A percentile compares a stretch with the other conserved stretches of the same genome.
Conservation (phyloP, 2,797 vertebrate species). For the Natrix natrix region DNA sequence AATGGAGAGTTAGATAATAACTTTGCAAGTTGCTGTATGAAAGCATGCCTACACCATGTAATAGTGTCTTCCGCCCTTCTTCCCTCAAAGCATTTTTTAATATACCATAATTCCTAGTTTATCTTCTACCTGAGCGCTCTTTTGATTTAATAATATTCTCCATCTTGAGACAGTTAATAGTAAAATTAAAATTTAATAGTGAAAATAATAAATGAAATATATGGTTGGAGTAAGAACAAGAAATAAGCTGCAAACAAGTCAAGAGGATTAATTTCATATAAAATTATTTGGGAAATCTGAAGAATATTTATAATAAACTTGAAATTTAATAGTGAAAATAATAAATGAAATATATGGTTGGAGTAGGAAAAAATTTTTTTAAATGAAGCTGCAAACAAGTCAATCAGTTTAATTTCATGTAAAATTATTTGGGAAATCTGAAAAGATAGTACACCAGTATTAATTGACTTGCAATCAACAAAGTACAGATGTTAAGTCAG, state of each 20-base stretch:
- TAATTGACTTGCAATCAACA: not conserved
- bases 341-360: no score
- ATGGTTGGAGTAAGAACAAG: not conserved
- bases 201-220: not conserved
- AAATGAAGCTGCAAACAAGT: no score
- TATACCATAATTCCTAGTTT: not conserved
- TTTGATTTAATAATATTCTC: not conserved
- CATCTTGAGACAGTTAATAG: not conserved
- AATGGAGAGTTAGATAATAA: not conserved
- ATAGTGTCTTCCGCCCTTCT: not conserved
- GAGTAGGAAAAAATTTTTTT: no score
- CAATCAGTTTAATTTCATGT: not conserved
- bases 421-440: not conserved
- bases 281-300: not conserved
- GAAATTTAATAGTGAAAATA: no score
- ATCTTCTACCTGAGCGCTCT: not conserved
- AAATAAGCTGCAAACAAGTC: not conserved
- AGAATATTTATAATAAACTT: not conserved
- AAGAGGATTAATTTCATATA: not conserved
- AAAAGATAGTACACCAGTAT: not conserved
- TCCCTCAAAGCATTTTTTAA: no score
- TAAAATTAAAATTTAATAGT: not conserved
- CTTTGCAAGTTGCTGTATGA: not conserved
- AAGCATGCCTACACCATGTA: no score
- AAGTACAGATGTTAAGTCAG: not conserved